phyloP scores from a whole-genome alignment of 2,797 vertebrate species.

The Natrix natrix region DNA sequence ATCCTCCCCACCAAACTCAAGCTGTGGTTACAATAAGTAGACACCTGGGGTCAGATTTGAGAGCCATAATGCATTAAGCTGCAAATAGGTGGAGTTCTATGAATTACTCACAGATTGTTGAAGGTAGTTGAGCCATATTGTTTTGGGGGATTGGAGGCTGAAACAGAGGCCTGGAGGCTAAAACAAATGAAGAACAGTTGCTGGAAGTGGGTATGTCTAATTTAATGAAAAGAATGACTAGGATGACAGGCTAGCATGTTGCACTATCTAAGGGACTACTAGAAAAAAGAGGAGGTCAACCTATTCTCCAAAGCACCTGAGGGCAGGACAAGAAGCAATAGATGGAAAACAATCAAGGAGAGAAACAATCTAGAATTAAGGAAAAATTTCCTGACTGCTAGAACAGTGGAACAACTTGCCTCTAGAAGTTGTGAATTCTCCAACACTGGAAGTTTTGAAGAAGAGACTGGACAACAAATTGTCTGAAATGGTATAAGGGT shows the following conservation, averaged over 20 bases:
- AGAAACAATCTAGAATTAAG: background rate
- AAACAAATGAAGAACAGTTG: background rate
- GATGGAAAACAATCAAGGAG: background rate
- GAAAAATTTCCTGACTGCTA: background rate
- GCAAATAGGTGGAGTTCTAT: background rate
- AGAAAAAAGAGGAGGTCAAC: background rate
- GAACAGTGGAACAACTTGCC: background rate
- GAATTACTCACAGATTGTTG: background rate
- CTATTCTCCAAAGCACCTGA: background rate
- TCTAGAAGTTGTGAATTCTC: background rate
- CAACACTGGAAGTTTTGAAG: background rate
- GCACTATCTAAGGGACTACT: background rate
- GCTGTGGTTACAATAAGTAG: background rate
- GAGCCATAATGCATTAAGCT: background rate
- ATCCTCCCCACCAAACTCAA: background rate
- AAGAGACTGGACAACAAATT: background rate
- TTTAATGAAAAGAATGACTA: background rate
- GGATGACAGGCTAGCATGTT: background rate
- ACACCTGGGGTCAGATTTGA: background rate
- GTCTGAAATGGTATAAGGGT: background rate
- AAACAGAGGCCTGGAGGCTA: background rate
- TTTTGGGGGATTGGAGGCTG: background rate
- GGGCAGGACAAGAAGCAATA: background rate
- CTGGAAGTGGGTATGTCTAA: background rate
- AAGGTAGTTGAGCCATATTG: background rate